Evolutionary conservation across 2,797 vertebrate species (phyloP).

Genomic region (Galagoides demidoff): DNA sequence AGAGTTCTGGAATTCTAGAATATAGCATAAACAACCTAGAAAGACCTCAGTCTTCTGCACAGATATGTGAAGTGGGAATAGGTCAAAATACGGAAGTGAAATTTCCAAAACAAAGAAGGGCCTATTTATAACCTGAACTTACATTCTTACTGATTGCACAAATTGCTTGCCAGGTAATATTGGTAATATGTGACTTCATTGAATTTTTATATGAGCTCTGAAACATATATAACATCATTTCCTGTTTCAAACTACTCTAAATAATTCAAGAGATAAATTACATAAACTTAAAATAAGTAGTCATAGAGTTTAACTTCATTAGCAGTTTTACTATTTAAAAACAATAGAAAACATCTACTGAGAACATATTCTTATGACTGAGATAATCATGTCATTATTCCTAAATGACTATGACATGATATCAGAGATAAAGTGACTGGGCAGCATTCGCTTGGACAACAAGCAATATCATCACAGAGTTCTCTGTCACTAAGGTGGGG

Average conservation of each 20-base stretch:
- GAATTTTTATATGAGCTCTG: background rate
- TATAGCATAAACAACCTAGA: background rate
- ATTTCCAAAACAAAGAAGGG: background rate
- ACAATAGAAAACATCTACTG: background rate
- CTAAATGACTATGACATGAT: background rate
- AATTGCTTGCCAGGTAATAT: background rate
- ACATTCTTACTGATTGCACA: background rate
- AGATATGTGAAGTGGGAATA: conserved; percentile 17
- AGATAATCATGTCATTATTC: background rate
- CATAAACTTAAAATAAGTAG: background rate
- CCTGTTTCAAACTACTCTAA: background rate
- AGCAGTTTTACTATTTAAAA: conserved; percentile 15
- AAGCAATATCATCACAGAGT: background rate
- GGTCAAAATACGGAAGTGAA: background rate
- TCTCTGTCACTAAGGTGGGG: background rate
- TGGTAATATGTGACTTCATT: background rate
- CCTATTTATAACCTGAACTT: background rate
- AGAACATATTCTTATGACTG: background rate
- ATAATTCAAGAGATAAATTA: conserved; percentile 15
- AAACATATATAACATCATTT: background rate
- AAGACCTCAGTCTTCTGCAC: background rate
- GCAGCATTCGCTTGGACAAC: background rate
- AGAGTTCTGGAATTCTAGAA: background rate
- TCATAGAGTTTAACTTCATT: conserved; percentile 23
- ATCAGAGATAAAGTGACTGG: background rate